phyloP scores from a whole-genome alignment of 1,140 invertebrate genomes.

The Riptortus pedestris region DNA sequence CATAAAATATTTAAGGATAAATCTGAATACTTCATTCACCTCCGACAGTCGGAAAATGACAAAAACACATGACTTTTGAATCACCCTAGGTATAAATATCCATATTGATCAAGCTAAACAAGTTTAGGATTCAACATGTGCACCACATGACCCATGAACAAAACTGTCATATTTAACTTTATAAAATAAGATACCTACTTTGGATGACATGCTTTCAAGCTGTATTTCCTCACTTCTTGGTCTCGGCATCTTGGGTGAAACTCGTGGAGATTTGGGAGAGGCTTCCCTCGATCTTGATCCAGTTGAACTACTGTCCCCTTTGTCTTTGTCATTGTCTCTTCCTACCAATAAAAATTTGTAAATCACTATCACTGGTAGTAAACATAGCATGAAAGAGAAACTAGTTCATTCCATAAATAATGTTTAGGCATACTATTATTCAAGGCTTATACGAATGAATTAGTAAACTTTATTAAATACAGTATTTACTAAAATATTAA shows the following conservation, averaged over 20 bases:
- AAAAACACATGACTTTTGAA: too few relatives aligned
- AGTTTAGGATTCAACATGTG: too few relatives aligned
- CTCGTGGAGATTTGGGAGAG: constrained; percentile 57
- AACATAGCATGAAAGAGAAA: not conserved
- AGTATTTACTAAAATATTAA: too few relatives aligned
- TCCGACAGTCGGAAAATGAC: too few relatives aligned
- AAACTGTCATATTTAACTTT: too few relatives aligned
- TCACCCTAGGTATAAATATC: too few relatives aligned
- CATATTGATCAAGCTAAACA: too few relatives aligned
- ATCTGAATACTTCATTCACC: too few relatives aligned
- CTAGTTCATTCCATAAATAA: not conserved
- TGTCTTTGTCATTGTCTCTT: constrained; percentile 18
- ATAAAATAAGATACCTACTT: too few relatives aligned
- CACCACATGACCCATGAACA: too few relatives aligned
- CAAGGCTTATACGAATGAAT: not conserved
- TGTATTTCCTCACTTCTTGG: constrained; percentile 74
- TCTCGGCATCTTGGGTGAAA: constrained; percentile 57
- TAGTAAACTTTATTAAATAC: not conserved
- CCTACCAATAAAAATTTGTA: constrained; percentile 9
- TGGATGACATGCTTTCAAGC: constrained; percentile 54
- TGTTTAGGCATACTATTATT: not conserved
- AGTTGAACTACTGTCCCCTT: constrained; percentile 16
- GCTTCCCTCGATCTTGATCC: constrained; percentile 49
- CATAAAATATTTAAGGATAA: too few relatives aligned
- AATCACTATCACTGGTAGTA: too few relatives aligned